A percentile compares a stretch with the other conserved stretches of the same genome.
phyloP scores from a whole-genome alignment of 2,113 vertebrate genomes.

The Rhadina sibilatrix region DNA sequence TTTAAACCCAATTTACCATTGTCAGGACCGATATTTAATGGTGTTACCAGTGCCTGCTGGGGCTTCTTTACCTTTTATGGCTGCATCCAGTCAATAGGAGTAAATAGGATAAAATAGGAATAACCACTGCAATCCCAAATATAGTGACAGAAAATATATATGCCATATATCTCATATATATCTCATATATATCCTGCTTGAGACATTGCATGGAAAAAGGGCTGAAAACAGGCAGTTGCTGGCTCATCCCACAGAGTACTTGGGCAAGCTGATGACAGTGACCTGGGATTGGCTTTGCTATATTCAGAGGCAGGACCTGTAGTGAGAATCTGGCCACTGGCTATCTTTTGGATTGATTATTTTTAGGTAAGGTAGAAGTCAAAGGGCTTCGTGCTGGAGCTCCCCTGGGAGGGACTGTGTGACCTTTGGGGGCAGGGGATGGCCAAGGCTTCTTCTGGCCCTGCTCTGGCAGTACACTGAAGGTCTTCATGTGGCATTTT shows the following conservation, averaged over 20 bases:
- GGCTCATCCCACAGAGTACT: neutral
- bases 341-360: neutral
- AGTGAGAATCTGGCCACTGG: neutral
- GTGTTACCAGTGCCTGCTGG: conserved; percentile 3
- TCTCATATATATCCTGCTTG: neutral
- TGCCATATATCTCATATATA: neutral
- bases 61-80: conserved; percentile 47
- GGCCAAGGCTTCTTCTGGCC: neutral
- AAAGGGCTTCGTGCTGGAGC: neutral
- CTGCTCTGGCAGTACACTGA: neutral
- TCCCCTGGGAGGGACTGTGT: no score
- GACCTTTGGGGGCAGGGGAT: neutral
- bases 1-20: conserved; percentile 21
- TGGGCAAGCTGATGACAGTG: neutral
- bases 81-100: conserved; percentile 16
- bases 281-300: neutral
- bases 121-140: conserved; percentile 18
- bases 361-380: neutral
- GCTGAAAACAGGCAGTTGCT: neutral
- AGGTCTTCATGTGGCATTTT: neutral
- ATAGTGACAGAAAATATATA: neutral
- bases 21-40: neutral
- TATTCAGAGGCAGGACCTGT: neutral
- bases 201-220: neutral
- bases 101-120: conserved; percentile 27